Conservation (phyloP, 2,113 vertebrate genomes). For the Aythya baeri region DNA sequence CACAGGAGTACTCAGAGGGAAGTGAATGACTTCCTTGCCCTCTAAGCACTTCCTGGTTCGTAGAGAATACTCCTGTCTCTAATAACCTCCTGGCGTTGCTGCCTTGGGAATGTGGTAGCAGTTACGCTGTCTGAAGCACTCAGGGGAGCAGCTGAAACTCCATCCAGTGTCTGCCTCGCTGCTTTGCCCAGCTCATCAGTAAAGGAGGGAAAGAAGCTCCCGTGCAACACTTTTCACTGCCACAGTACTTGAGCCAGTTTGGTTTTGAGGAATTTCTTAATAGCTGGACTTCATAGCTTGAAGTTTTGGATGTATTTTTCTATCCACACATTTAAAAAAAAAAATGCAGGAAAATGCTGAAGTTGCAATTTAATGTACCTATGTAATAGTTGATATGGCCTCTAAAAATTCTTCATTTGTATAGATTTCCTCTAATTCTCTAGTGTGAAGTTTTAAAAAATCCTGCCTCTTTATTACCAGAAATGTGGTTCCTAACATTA, state of each 20-base stretch:
- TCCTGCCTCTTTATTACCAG: neutral
- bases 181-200: neutral
- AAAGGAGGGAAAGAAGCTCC: neutral
- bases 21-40: conserved; percentile 36
- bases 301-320: neutral
- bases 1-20: conserved; percentile 16
- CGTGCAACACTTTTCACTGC: neutral
- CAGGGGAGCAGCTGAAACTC: neutral
- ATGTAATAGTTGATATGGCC: neutral
- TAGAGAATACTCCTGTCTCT: neutral
- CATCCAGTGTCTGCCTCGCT: neutral
- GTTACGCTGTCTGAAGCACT: neutral
- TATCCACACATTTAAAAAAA: neutral
- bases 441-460: neutral
- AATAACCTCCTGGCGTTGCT: neutral
- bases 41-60: neutral
- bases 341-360: neutral
- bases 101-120: neutral
- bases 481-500: neutral
- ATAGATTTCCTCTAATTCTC: neutral
- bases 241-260: neutral
- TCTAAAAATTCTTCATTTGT: neutral
- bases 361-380: neutral
- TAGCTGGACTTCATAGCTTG: neutral
- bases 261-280: neutral